Conservation (phyloP, 2,888 invertebrate genomes). For the Nephrotoma guestfalica region DNA sequence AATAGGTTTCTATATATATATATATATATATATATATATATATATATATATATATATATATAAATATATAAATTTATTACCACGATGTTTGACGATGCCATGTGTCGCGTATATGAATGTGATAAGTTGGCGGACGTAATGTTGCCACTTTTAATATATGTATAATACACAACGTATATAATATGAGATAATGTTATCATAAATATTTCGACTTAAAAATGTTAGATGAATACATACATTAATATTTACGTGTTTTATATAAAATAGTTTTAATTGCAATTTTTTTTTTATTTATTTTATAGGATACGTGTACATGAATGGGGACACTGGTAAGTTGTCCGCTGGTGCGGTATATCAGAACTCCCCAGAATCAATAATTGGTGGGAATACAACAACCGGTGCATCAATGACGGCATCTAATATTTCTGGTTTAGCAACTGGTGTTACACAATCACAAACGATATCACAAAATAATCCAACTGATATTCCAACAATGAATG, state of each 20-base stretch:
- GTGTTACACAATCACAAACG: constrained; percentile 15
- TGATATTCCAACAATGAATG: constrained; percentile 22
- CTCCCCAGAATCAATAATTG: constrained; percentile 47
- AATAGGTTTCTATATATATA: background rate
- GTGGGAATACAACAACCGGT: constrained; percentile 23
- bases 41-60: too few species aligned
- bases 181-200: background rate
- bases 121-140: background rate
- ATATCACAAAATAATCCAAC: constrained; percentile 11
- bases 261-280: background rate
- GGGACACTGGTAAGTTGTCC: constrained; percentile 63
- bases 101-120: background rate
- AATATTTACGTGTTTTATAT: background rate
- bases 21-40: too few species aligned
- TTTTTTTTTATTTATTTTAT: constrained; percentile 16
- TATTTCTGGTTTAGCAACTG: constrained; percentile 18
- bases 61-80: too few species aligned
- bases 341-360: constrained; percentile 52
- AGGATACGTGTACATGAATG: constrained; percentile 73
- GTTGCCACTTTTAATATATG: background rate
- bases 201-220: background rate
- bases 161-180: background rate
- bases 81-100: background rate
- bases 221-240: background rate
- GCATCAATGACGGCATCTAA: constrained; percentile 22